These are phyloP conservation scores for Borostomias antarcticus DNA, from an alignment of 2,797 vertebrate genomes.

Conservation along the genomic window DNA sequence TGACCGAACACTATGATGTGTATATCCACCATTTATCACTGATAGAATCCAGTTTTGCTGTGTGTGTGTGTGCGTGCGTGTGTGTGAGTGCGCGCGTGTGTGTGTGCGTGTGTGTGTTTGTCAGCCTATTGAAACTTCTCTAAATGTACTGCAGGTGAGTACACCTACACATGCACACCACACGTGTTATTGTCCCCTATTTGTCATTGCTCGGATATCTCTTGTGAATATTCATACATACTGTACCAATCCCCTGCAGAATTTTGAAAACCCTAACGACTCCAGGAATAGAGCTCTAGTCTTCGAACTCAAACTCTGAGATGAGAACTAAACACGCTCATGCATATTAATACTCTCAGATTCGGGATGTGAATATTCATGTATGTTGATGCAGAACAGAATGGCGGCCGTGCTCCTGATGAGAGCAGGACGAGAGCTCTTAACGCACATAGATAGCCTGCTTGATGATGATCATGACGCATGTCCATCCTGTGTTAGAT, in stretches of 20 bases:
- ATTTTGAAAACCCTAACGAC: background rate
- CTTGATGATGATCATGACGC: too few species aligned
- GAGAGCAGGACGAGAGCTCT: background rate
- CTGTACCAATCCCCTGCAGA: constrained; percentile 4
- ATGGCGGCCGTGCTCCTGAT: background rate
- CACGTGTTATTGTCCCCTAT: background rate
- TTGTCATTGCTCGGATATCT: background rate
- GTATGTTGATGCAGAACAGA: background rate
- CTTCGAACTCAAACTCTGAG: background rate
- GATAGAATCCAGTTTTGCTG: constrained; percentile 17
- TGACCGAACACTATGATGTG: too few species aligned
- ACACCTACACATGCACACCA: background rate
- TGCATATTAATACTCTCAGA: background rate
- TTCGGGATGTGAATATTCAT: background rate
- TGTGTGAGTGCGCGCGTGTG: background rate
- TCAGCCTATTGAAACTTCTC: too few species aligned
- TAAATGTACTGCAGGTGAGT: too few species aligned
- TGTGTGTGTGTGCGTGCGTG: constrained; percentile 5
- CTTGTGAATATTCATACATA: background rate
- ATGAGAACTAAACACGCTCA: background rate
- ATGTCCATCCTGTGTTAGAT: too few species aligned
- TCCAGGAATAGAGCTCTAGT: background rate
- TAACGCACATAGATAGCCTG: background rate
- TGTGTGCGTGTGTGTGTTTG: background rate
- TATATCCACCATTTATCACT: constrained; percentile 4